phyloP scores from a whole-genome alignment of 2,888 invertebrate species.

The Tetramorium bicarinatum region DNA sequence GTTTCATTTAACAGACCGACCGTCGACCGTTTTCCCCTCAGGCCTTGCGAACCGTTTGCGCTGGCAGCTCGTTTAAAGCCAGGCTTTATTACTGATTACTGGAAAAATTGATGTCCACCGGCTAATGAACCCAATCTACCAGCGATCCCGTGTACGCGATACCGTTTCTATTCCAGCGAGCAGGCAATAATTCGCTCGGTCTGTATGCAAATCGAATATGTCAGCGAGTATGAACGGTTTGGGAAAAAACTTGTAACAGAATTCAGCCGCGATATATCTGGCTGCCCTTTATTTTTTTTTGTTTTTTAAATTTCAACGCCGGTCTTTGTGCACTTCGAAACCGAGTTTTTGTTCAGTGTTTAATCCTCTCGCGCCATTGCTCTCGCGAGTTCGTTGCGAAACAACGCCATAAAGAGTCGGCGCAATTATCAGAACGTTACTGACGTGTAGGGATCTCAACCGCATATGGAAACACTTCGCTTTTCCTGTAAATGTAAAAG shows the following conservation, averaged over 20 bases:
- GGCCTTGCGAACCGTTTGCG: conserved; percentile 71
- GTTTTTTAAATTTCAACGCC: conserved; percentile 31
- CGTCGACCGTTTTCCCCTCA: conserved; percentile 75
- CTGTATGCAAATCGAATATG: conserved; percentile 71
- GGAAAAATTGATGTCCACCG: conserved; percentile 82
- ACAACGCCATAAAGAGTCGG: conserved; percentile 20
- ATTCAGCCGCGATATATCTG: conserved; percentile 53
- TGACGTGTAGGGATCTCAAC: conserved; percentile 51
- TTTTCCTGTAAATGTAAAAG: conserved; percentile 37
- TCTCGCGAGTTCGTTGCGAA: conserved; percentile 21
- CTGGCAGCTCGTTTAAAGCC: conserved; percentile 80
- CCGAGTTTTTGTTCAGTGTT: conserved; percentile 61
- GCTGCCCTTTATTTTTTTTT: conserved; percentile 28
- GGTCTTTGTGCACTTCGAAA: conserved; percentile 49
- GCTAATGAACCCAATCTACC: conserved; percentile 80
- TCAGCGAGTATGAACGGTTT: conserved; percentile 57
- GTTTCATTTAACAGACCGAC: conserved; percentile 83
- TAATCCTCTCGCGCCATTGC: conserved; percentile 61
- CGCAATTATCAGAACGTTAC: conserved; percentile 65
- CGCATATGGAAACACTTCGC: conserved; percentile 62
- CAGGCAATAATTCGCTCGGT: conserved; percentile 67
- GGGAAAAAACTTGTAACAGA: conserved; percentile 50
- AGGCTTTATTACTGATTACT: conserved; percentile 84
- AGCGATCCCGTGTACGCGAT: conserved; percentile 63
- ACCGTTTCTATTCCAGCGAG: conserved; percentile 70